phyloP scores from a whole-genome alignment of 2,888 invertebrate genomes.

The Morinoia aosen region DNA sequence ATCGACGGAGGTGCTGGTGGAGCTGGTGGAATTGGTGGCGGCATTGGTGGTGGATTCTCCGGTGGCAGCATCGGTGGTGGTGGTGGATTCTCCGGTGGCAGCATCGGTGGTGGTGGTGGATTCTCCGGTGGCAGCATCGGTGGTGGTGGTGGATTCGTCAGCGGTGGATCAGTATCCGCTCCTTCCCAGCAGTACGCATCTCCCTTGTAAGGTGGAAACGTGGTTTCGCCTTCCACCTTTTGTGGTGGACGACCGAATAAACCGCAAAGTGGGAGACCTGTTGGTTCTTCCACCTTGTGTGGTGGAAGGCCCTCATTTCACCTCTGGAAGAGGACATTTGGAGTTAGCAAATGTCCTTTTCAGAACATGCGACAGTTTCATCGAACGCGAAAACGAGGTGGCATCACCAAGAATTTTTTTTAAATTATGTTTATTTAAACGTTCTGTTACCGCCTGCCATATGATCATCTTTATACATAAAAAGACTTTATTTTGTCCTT shows the following conservation, averaged over 20 bases:
- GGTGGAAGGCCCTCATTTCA: neutral
- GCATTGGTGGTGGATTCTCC: constrained; percentile 12
- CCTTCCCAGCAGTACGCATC: constrained; percentile 24
- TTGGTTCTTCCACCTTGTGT: neutral
- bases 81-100: constrained; percentile 40
- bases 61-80: constrained; percentile 29
- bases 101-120: neutral
- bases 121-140: constrained; percentile 15
- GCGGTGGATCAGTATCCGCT: constrained; percentile 7
- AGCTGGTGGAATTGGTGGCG: neutral
- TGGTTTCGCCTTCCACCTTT: neutral
- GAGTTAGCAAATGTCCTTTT: neutral
- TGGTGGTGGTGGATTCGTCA: constrained; percentile 34
- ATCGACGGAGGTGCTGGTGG: constrained; percentile 48
- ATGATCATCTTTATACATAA: too few relatives aligned
- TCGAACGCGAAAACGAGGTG: neutral
- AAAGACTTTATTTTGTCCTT: too few relatives aligned
- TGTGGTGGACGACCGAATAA: neutral
- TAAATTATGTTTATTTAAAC: too few relatives aligned
- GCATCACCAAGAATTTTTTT: too few relatives aligned
- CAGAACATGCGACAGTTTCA: neutral
- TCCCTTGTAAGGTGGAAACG: constrained; percentile 12
- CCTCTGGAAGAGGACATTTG: neutral
- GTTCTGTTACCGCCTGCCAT: too few relatives aligned
- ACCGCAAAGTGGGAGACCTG: neutral